Evolutionary conservation across 2,113 vertebrate species (phyloP).

Genomic region (Amphiprion ocellaris): DNA sequence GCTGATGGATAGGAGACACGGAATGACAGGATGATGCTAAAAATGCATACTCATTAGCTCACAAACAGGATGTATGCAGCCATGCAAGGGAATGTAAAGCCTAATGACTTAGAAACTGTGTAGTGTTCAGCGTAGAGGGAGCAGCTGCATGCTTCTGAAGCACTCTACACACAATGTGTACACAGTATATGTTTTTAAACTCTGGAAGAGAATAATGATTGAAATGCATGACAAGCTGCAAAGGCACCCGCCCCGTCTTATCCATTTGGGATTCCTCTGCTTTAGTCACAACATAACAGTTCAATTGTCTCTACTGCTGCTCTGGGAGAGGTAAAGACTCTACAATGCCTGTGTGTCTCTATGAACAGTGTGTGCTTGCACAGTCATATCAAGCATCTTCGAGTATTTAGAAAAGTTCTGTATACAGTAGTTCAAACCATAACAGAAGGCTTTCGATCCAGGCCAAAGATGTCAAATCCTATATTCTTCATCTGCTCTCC

Average conservation of each 20-base stretch:
- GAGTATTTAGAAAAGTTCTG: neutral
- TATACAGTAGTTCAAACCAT: neutral
- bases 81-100: neutral
- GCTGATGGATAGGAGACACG: conserved; percentile 47
- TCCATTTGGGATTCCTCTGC: conserved; percentile 37
- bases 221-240: conserved; percentile 50
- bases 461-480: neutral
- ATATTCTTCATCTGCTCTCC: neutral
- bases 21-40: conserved; percentile 16
- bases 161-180: neutral
- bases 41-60: conserved; percentile 41
- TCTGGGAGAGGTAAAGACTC: conserved; percentile 29
- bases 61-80: conserved; percentile 16
- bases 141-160: neutral
- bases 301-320: conserved; percentile 52
- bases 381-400: neutral
- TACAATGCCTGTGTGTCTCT: conserved; percentile 1
- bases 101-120: neutral
- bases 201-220: conserved; percentile 22
- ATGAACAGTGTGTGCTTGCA: conserved; percentile 26
- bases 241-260: conserved; percentile 13
- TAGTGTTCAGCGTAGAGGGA: neutral
- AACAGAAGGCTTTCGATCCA: neutral
- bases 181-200: conserved; percentile 17
- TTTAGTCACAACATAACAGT: conserved; percentile 62